These are phyloP conservation scores for Cerceris ruficornis DNA, from an alignment of 2,888 invertebrate genomes.

Conservation along the genomic window DNA sequence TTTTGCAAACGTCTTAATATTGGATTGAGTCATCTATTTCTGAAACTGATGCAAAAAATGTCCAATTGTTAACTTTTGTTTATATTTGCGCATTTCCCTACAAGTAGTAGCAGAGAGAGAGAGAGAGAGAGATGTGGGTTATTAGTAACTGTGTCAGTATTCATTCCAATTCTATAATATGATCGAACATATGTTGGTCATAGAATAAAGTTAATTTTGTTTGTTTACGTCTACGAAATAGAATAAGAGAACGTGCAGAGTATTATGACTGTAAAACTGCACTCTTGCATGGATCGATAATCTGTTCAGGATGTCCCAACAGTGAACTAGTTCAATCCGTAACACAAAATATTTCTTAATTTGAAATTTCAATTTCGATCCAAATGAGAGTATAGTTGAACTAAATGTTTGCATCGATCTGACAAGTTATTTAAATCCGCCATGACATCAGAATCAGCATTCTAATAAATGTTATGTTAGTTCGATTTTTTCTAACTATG, in stretches of 20 bases:
- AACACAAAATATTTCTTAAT: neutral
- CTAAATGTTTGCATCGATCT: conserved; percentile 29
- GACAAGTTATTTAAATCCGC: conserved; percentile 11
- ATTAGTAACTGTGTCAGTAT: conserved; percentile 73
- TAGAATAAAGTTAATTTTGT: conserved; percentile 36
- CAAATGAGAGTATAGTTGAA: conserved; percentile 35
- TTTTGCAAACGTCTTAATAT: no score
- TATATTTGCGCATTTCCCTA: conserved; percentile 44
- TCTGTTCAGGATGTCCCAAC: neutral
- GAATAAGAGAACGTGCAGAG: conserved; percentile 27
- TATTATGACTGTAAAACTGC: conserved; percentile 42
- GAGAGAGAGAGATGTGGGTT: conserved; percentile 68
- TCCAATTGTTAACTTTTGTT: conserved; percentile 16
- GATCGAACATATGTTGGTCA: conserved; percentile 61
- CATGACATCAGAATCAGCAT: conserved; percentile 19
- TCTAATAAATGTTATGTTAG: conserved; percentile 25
- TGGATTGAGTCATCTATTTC: neutral
- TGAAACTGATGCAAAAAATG: neutral
- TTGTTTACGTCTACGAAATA: conserved; percentile 22
- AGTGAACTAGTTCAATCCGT: neutral
- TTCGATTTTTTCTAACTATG: conserved; percentile 27
- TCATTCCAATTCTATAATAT: conserved; percentile 74
- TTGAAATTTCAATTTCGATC: conserved; percentile 12
- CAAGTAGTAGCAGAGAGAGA: conserved; percentile 60
- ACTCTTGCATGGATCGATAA: conserved; percentile 25